A percentile compares a stretch with the other conserved stretches of the same genome.
These are phyloP conservation scores for Aricia agestis DNA, from an alignment of 1,140 invertebrate genomes.

Conservation along the genomic window DNA sequence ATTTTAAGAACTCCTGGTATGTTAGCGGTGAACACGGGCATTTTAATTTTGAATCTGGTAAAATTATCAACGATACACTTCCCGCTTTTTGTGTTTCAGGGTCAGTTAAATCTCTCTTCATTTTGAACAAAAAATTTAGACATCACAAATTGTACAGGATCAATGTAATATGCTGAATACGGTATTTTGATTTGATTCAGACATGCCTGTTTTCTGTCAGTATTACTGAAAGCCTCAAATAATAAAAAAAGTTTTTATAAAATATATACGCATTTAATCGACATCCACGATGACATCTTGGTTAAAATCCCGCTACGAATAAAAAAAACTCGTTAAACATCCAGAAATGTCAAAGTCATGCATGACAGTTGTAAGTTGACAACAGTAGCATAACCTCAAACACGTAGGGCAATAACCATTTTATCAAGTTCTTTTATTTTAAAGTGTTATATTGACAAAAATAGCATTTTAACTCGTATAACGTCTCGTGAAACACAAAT, in stretches of 20 bases:
- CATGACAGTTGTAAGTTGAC: too few species aligned
- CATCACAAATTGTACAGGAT: slow-evolving; percentile 43
- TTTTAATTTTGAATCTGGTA: slow-evolving; percentile 35
- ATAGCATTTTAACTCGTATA: background rate
- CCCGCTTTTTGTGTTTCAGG: slow-evolving; percentile 41
- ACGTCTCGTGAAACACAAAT: background rate
- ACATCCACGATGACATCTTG: background rate
- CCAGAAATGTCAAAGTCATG: too few species aligned
- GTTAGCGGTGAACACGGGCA: slow-evolving; percentile 67
- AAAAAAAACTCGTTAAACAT: background rate
- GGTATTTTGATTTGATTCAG: background rate
- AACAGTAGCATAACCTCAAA: background rate
- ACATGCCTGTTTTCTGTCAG: background rate
- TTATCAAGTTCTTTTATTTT: background rate
- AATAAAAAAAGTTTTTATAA: background rate
- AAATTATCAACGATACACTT: slow-evolving; percentile 29
- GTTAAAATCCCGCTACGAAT: background rate
- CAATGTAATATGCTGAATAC: background rate
- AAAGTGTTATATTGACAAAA: background rate
- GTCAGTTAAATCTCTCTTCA: slow-evolving; percentile 49
- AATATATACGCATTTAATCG: background rate
- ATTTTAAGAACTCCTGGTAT: slow-evolving; percentile 62
- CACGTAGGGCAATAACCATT: background rate
- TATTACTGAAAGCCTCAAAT: background rate
- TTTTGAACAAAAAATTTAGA: slow-evolving; percentile 68